phyloP scores from a whole-genome alignment of 2,113 vertebrate species.

The Chionis minor region DNA sequence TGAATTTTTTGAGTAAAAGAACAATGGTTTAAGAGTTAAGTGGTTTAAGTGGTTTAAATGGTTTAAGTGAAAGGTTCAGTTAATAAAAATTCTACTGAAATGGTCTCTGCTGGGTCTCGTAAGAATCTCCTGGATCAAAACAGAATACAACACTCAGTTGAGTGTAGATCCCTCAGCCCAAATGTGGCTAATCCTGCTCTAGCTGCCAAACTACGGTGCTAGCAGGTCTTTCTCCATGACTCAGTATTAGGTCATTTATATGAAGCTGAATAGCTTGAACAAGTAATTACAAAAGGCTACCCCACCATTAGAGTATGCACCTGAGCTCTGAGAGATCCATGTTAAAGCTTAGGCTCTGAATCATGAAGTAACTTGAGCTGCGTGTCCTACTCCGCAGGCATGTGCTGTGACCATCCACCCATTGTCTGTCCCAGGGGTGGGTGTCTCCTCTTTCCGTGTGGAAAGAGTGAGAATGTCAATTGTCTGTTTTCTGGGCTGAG shows the following conservation, averaged over 20 bases:
- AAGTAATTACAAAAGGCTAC: not conserved
- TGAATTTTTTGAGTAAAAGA: not conserved
- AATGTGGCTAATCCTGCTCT: not conserved
- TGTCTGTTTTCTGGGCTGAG: constrained; percentile 2
- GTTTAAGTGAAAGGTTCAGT: not conserved
- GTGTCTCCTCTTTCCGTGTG: not conserved
- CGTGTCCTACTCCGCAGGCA: not conserved
- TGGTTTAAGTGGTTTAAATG: too few species aligned
- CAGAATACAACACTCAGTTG: not conserved
- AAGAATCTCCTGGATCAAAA: not conserved
- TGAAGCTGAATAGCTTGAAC: not conserved
- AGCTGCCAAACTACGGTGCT: not conserved
- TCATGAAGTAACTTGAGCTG: not conserved
- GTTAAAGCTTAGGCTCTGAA: not conserved
- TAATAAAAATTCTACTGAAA: not conserved
- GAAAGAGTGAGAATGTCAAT: constrained; percentile 32
- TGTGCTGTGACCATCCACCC: not conserved
- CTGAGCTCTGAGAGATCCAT: not conserved
- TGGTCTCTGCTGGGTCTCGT: not conserved
- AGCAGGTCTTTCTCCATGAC: not conserved
- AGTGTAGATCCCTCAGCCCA: not conserved
- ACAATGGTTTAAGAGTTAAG: not conserved
- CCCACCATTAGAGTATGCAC: not conserved
- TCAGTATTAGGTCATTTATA: not conserved
- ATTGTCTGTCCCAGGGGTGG: not conserved